Conservation (phyloP, 2,797 vertebrate genomes). For the Alectoris magna region DNA sequence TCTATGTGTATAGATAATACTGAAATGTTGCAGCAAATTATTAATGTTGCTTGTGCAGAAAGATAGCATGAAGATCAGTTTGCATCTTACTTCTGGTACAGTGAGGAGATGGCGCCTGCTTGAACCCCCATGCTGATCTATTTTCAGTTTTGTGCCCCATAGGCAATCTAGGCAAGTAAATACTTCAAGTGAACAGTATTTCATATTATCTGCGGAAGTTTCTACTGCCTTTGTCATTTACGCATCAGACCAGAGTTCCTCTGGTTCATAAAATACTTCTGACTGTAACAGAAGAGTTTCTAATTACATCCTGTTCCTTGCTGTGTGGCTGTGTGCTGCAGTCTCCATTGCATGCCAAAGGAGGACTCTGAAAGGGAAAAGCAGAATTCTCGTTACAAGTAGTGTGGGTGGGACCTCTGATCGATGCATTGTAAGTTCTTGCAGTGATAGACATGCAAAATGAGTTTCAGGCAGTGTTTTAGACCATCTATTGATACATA, state of each 20-base stretch:
- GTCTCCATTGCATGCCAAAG: not conserved
- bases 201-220: constrained; percentile 34
- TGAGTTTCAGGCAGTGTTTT: constrained; percentile 72
- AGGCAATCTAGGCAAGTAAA: not conserved
- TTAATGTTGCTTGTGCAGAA: not conserved
- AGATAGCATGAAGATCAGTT: not conserved
- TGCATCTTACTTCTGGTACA: not conserved
- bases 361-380: constrained; percentile 13
- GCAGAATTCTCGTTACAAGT: not conserved
- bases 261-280: constrained; percentile 48
- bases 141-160: constrained; percentile 18
- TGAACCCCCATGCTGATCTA: not conserved
- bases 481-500: constrained; percentile 78
- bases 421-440: not conserved
- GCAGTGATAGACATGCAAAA: constrained; percentile 22
- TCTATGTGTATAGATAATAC: not conserved
- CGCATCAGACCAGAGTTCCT: constrained; percentile 5
- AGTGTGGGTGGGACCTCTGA: constrained; percentile 28
- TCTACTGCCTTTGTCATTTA: constrained; percentile 14
- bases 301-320: constrained; percentile 47
- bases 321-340: not conserved
- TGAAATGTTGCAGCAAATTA: constrained; percentile 29
- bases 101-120: not conserved
- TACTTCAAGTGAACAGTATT: constrained; percentile 33
- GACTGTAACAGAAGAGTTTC: constrained; percentile 44